Evolutionary conservation across 2,888 invertebrate genomes (phyloP).

Genomic region (Calameuta pallipes): DNA sequence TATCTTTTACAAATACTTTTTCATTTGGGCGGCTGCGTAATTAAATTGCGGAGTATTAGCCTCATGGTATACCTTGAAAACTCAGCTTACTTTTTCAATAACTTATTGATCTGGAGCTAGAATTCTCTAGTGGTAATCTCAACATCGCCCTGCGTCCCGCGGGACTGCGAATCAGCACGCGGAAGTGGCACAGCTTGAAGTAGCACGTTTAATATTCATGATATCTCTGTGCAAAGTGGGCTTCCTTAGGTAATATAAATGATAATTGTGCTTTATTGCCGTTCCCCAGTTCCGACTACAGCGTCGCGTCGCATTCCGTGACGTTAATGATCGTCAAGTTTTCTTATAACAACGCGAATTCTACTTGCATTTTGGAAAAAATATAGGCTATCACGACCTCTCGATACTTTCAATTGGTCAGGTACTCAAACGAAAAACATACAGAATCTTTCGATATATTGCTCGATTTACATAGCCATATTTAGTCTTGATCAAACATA

Average conservation of each 20-base stretch:
- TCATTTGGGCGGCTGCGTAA: not conserved
- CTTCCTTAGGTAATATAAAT: constrained; percentile 46
- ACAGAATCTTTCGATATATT: not conserved
- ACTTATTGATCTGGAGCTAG: not conserved
- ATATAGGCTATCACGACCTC: not conserved
- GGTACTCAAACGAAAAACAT: too few species aligned
- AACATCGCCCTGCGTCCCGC: not conserved
- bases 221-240: constrained; percentile 41
- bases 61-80: not conserved
- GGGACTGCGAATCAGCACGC: not conserved
- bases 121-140: not conserved
- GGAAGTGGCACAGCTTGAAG: not conserved
- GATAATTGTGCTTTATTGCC: constrained; percentile 51
- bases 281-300: constrained; percentile 19
- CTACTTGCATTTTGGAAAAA: not conserved
- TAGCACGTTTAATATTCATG: constrained; percentile 42
- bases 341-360: not conserved
- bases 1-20: too few species aligned
- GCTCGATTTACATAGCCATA: not conserved
- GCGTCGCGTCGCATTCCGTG: constrained; percentile 23
- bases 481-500: not conserved
- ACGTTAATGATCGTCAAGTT: constrained; percentile 40
- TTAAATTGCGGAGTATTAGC: not conserved
- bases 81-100: not conserved
- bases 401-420: not conserved